Base-by-base conservation (phyloP, 2,797 vertebrate species). In the Pseudomugil gertrudae region DNA sequence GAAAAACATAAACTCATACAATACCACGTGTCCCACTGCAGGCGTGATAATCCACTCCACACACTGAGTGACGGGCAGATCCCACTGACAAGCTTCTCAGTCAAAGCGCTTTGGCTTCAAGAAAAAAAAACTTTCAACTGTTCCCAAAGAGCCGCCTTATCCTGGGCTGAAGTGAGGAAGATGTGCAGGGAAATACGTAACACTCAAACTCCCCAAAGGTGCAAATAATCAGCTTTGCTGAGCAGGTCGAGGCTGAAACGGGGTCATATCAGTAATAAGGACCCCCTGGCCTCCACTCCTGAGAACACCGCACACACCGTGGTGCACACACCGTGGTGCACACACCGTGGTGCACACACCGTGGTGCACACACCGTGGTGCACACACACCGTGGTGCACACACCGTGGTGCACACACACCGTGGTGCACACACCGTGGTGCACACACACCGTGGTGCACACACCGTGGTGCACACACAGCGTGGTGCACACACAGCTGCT, bases 251-350 rank as follows among this genome's bases (percentile, higher is more conserved):
- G 84, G 71, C 75, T 76, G 79, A 78, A 86, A 88, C 63, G 63
- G 80, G 36, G 79, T 87, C 84, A 89, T 89, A 88, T 90, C 71
- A 74, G 61, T 83, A 82, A 85, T 83, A 79, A 75, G 81, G 83
- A 79, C 70, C 74, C 82, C 58, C 60, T 26, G 79, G 74, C 56
- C 50, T 14, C 19, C 26, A 40, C 56, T 68, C 55, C 40, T 24
- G 67, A 61, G 67, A 52, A n/a, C n/a, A n/a, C n/a, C n/a, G n/a
- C n/a, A n/a, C n/a, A n/a, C n/a, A n/a, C n/a, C n/a, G n/a, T n/a
- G n/a, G n/a, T n/a, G n/a, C n/a, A n/a, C n/a, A n/a, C n/a, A n/a
- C n/a, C n/a, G n/a, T n/a, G n/a, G n/a, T n/a, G n/a, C n/a, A n/a
- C n/a, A n/a, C n/a, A n/a, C n/a, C n/a, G n/a, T n/a, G n/a, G n/a